Evolutionary conservation across 2,888 invertebrate species (phyloP).

Genomic region (Zaprionus obscuricornis): DNA sequence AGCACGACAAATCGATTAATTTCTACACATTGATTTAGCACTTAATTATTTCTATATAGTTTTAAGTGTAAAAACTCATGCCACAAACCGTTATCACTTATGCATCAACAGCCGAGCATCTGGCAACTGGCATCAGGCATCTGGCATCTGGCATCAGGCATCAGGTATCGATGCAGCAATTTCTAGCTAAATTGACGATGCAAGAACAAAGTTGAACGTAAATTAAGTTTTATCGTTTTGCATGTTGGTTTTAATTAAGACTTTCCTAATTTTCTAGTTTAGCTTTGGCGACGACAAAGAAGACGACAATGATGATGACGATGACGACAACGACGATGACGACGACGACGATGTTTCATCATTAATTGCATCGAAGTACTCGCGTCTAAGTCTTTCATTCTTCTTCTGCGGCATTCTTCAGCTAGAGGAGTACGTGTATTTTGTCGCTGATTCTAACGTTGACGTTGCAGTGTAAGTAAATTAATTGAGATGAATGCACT

Average conservation of each 20-base stretch:
- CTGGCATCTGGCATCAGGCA: too few relatives aligned
- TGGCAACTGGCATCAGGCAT: too few relatives aligned
- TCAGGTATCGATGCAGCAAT: too few relatives aligned
- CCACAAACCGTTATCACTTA: too few relatives aligned
- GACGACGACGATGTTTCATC: conserved; percentile 30
- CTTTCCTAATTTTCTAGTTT: conserved; percentile 61
- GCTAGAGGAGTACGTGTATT: conserved; percentile 18
- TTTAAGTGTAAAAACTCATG: not conserved
- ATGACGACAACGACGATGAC: conserved; percentile 5
- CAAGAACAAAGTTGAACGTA: conserved; percentile 18
- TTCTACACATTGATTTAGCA: not conserved
- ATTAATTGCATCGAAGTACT: conserved; percentile 49
- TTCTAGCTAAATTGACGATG: not conserved
- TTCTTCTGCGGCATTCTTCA: conserved; percentile 59
- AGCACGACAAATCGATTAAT: conserved; percentile 1
- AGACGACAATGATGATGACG: too few relatives aligned
- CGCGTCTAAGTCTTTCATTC: too few relatives aligned
- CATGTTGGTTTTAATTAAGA: conserved; percentile 72
- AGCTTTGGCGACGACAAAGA: too few relatives aligned
- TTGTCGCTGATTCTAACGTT: conserved; percentile 5
- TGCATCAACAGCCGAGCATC: too few relatives aligned
- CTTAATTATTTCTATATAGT: not conserved
- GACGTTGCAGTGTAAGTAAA: conserved; percentile 59
- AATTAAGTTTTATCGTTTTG: conserved; percentile 60
- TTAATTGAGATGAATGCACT: conserved; percentile 79